A percentile compares a stretch with the other conserved stretches of the same genome.
phyloP scores from a whole-genome alignment of 2,797 vertebrate genomes.

The Spinus olivaceus region DNA sequence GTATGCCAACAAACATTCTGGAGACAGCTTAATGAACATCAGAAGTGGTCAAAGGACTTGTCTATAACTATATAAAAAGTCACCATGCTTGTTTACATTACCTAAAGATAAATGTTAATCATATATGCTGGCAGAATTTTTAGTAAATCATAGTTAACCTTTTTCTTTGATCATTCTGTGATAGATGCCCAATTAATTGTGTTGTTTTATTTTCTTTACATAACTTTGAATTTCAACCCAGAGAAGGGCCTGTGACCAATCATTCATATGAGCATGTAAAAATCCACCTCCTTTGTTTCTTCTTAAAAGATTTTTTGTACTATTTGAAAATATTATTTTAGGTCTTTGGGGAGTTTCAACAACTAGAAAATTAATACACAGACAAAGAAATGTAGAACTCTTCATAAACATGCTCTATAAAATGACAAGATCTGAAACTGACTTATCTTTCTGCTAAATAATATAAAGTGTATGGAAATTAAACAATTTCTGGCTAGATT shows the following conservation, averaged over 20 bases:
- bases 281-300: neutral
- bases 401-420: neutral
- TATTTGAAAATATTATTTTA: neutral
- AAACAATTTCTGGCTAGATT: neutral
- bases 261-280: neutral
- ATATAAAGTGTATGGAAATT: neutral
- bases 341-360: neutral
- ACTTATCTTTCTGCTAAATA: neutral
- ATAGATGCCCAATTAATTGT: neutral
- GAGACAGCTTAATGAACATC: neutral
- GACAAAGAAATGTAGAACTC: neutral
- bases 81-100: neutral
- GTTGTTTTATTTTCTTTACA: neutral
- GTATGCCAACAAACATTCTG: neutral
- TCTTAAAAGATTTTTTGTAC: neutral
- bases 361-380: neutral
- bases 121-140: neutral
- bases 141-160: neutral
- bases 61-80: neutral
- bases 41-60: neutral
- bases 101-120: neutral
- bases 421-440: neutral
- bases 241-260: fast-evolving
- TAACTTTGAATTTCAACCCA: too few species aligned
- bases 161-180: neutral